Evolutionary conservation across 1,140 invertebrate species (phyloP).

Genomic region (Micrasema longulum): DNA sequence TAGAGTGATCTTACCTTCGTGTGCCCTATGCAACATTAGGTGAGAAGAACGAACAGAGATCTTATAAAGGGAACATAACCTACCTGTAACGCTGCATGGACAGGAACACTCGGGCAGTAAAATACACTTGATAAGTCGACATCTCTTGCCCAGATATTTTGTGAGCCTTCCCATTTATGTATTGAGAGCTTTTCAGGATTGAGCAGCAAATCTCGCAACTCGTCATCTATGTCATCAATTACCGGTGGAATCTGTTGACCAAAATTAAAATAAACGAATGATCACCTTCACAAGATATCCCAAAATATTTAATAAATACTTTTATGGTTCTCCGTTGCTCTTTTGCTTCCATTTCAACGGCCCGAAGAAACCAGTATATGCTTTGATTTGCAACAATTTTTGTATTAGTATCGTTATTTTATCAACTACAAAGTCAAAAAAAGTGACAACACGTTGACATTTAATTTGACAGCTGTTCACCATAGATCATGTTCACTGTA

Average conservation of each 20-base stretch:
- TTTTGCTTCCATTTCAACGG: slow-evolving; percentile 17
- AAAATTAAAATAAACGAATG: slow-evolving; percentile 5
- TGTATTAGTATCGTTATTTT: no score
- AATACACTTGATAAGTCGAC: slow-evolving; percentile 61
- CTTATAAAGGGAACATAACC: slow-evolving; percentile 24
- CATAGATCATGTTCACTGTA: no score
- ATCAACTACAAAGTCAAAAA: no score
- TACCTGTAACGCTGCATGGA: slow-evolving; percentile 35
- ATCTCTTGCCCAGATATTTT: slow-evolving; percentile 62
- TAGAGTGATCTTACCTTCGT: no score
- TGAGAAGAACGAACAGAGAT: no score
- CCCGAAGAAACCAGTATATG: no score
- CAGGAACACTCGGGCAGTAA: slow-evolving; percentile 59
- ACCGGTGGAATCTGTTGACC: slow-evolving; percentile 60
- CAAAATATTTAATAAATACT: slow-evolving; percentile 4
- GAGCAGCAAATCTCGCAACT: slow-evolving; percentile 61
- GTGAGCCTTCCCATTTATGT: slow-evolving; percentile 63
- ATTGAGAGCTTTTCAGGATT: slow-evolving; percentile 63
- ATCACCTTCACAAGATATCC: background rate
- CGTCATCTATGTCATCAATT: slow-evolving; percentile 62
- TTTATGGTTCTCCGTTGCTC: slow-evolving; percentile 21
- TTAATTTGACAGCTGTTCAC: no score
- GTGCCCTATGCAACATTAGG: no score
- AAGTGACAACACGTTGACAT: no score
- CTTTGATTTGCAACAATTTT: no score